Percentiles rank a stretch among this genome's conserved stretches.
phyloP scores from a whole-genome alignment of 1,140 invertebrate genomes.

The Cyphomyrmex costatus region DNA sequence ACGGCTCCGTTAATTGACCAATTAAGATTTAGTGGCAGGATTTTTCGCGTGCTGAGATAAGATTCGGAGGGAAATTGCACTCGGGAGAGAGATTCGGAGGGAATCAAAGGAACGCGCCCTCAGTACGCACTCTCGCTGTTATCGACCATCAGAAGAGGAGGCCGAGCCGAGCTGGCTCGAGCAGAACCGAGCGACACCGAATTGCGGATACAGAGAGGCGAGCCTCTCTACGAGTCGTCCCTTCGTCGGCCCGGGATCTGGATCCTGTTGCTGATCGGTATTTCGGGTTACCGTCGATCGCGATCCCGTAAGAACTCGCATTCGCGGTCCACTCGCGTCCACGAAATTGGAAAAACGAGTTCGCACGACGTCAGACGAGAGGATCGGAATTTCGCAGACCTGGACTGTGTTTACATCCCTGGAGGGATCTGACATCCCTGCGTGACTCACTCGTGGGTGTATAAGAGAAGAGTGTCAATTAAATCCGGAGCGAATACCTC shows the following conservation, averaged over 20 bases:
- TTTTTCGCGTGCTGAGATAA: background rate
- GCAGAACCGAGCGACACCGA: constrained; percentile 64
- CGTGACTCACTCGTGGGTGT: background rate
- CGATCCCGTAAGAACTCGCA: background rate
- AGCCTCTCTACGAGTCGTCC: constrained; percentile 60
- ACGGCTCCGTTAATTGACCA: background rate
- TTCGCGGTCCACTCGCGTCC: background rate
- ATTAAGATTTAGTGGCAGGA: background rate
- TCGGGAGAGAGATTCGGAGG: constrained; percentile 38
- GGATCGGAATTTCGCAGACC: background rate
- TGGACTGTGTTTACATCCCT: constrained; percentile 29
- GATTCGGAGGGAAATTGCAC: background rate
- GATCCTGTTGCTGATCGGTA: constrained; percentile 42
- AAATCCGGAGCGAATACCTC: background rate
- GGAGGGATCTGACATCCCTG: background rate
- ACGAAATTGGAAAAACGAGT: background rate
- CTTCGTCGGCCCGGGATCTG: constrained; percentile 53
- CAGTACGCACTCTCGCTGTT: constrained; percentile 82
- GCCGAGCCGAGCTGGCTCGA: constrained; percentile 69
- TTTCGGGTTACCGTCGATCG: background rate
- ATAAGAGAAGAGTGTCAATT: background rate
- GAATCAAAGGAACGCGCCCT: constrained; percentile 50
- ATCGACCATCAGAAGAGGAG: constrained; percentile 79
- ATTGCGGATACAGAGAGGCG: constrained; percentile 49
- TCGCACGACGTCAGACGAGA: background rate